Base-by-base conservation (phyloP, 2,113 vertebrate genomes). In the Alces alces region DNA sequence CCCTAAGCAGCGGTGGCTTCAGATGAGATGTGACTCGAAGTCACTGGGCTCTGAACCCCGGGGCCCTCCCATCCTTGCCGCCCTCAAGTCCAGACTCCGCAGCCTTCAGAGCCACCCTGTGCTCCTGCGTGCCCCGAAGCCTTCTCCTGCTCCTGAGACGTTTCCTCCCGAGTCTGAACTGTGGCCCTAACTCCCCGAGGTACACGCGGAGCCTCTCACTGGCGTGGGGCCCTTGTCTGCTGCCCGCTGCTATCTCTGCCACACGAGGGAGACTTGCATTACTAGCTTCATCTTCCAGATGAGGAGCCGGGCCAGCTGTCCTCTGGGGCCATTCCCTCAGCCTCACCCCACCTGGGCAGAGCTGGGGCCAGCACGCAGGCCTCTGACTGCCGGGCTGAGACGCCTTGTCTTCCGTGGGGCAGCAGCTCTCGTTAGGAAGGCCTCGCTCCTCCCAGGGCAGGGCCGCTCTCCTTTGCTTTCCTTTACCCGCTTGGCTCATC, bases 191-290 rank as follows among this genome's bases (percentile, higher is more conserved):
- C 16, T 9, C 23, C 21, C 33, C 1, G 5, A 0, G 0, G 0
- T 7, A 0, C 7, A 4, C 5, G 9, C 11, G 0, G 30, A 27
- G 21, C 52, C 4, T 64, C 95, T 57, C 28, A 0, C 2, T 5
- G 58, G 5, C 0, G 0, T 21, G 33, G 12, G 28, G 2, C 27
- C 30, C 1, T 0, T 8, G 0, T 3, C 1, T 2, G 0, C 27
- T 1, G 0, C 2, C 66, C 12, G 3, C 0, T 7, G 3, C 21
- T 0, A 1, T 7, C 43, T 70, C 54, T 60, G 82, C 54, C 3
- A 1, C 17, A 7, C 2, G 1, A 5, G 15, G 30, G 27, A 2
- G 43, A 27, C 21, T 36, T 10, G 15, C 47, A 33, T 43, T 0
- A 16, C 4, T 10, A 0, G n/a, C 90, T 13, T 33, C 60, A 0